phyloP scores from a whole-genome alignment of 2,113 vertebrate genomes.

The Blennius ocellaris region DNA sequence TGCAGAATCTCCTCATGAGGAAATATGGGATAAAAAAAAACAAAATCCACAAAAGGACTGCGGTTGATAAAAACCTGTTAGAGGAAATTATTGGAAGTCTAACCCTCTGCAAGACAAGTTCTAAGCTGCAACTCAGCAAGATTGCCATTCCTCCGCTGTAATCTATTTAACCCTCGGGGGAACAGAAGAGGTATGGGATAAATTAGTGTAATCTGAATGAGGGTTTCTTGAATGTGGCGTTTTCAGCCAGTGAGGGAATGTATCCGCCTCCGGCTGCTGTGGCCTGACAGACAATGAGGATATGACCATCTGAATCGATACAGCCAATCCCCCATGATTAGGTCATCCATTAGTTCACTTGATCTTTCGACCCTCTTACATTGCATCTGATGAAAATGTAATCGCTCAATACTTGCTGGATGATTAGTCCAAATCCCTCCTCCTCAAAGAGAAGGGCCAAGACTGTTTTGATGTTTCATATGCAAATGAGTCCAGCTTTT shows the following conservation, averaged over 20 bases:
- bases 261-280: constrained; percentile 47
- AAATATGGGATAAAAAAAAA: constrained; percentile 41
- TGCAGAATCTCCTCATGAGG: constrained; percentile 23
- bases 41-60: constrained; percentile 27
- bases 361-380: constrained; percentile 71
- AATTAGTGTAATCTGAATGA: constrained; percentile 76
- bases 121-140: constrained; percentile 72
- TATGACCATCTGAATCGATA: constrained; percentile 73
- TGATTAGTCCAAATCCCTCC: constrained; percentile 62
- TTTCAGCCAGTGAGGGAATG: constrained; percentile 58
- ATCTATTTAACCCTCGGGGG: constrained; percentile 73
- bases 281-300: constrained; percentile 67
- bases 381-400: constrained; percentile 74
- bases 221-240: constrained; percentile 60
- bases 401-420: constrained; percentile 67
- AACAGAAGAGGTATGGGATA: constrained; percentile 53
- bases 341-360: constrained; percentile 79
- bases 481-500: constrained; percentile 60
- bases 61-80: constrained; percentile 57
- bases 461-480: constrained; percentile 57
- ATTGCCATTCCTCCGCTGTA: constrained; percentile 65
- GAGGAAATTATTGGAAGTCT: constrained; percentile 63
- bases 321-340: constrained; percentile 74
- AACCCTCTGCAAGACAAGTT: constrained; percentile 65
- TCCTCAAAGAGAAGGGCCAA: constrained; percentile 21